phyloP scores from a whole-genome alignment of 2,888 invertebrate species.

The Meiosimyza platycephala region DNA sequence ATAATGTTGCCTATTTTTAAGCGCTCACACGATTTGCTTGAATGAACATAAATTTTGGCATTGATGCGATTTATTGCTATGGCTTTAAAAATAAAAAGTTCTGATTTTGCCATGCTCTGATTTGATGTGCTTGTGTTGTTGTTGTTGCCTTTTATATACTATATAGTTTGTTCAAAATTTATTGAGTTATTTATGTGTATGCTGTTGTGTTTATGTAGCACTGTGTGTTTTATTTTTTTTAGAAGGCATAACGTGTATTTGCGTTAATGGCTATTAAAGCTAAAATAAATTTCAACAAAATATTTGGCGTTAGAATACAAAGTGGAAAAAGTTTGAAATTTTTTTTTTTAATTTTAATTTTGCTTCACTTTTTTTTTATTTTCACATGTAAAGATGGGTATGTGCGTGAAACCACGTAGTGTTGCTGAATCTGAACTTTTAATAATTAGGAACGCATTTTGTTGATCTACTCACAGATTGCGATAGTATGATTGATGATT shows the following conservation, averaged over 20 bases:
- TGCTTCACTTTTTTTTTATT: too few species aligned
- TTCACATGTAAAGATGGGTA: too few species aligned
- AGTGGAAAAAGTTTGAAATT: not conserved
- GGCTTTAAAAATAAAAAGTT: constrained; percentile 20
- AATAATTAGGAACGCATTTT: too few species aligned
- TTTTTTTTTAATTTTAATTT: not conserved
- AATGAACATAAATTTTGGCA: constrained; percentile 40
- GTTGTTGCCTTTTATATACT: constrained; percentile 9
- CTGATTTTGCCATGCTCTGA: not conserved
- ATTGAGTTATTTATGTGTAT: constrained; percentile 6
- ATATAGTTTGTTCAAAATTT: not conserved
- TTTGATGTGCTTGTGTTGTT: not conserved
- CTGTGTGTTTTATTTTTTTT: not conserved
- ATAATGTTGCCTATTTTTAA: not conserved
- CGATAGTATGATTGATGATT: not conserved
- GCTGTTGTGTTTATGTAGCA: too few species aligned
- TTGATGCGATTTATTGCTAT: constrained; percentile 41
- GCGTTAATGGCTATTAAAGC: not conserved
- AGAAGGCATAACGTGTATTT: not conserved
- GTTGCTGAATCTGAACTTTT: too few species aligned
- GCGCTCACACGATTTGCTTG: not conserved
- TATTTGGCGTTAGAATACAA: not conserved
- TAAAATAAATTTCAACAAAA: not conserved
- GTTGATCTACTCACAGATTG: too few species aligned
- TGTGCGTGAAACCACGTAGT: not conserved